A percentile compares a stretch with the other conserved stretches of the same genome.
These are phyloP conservation scores for Sphenodon punctatus DNA, from an alignment of 2,797 vertebrate genomes.

Conservation along the genomic window DNA sequence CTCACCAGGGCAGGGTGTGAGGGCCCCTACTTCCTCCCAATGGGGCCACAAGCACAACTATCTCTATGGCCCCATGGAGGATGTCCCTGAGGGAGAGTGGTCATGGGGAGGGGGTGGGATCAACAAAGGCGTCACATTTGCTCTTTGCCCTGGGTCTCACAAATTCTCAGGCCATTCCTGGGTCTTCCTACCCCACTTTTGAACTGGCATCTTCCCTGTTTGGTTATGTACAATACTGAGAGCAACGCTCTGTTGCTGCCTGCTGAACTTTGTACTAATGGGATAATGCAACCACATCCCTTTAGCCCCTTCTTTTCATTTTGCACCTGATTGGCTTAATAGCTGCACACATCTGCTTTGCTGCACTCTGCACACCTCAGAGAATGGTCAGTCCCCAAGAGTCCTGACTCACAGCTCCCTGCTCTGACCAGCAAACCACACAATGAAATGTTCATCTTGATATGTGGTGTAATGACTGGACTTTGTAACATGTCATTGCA, in stretches of 20 bases:
- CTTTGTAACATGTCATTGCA: conserved; percentile 18
- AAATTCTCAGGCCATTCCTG: too few relatives aligned
- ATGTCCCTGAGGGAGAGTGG: too few relatives aligned
- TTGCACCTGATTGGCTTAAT: conserved; percentile 33
- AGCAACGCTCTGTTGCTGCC: rapidly evolving
- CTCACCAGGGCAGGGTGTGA: too few relatives aligned
- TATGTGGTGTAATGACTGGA: background rate
- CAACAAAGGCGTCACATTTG: too few relatives aligned
- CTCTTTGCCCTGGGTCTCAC: too few relatives aligned
- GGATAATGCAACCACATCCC: background rate
- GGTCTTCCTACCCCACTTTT: background rate
- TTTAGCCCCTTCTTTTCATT: conserved; percentile 26
- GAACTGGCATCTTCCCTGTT: background rate
- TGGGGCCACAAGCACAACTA: too few relatives aligned
- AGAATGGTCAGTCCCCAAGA: background rate
- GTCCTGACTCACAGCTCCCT: background rate
- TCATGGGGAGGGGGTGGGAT: too few relatives aligned
- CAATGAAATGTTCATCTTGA: conserved; percentile 17
- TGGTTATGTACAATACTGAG: background rate
- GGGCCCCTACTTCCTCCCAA: too few relatives aligned
- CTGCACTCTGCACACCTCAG: background rate
- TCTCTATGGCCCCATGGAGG: too few relatives aligned
- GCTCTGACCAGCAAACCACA: conserved; percentile 41
- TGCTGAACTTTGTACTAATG: too few relatives aligned
- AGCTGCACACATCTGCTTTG: conserved; percentile 20